phyloP scores from a whole-genome alignment of 2,888 invertebrate species.

The Koerneria pararmatus region DNA sequence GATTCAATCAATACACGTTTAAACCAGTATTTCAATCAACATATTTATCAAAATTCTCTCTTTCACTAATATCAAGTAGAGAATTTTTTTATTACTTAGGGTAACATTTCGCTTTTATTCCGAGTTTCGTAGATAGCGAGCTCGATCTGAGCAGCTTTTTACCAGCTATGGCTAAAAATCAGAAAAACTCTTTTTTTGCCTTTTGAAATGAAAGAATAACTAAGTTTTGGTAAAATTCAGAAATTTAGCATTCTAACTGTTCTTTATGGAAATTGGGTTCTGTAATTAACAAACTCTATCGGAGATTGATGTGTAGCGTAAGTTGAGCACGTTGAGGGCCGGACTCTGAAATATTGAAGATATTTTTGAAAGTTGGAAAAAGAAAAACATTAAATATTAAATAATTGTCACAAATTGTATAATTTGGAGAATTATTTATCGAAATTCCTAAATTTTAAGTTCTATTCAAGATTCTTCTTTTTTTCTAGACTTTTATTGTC shows the following conservation, averaged over 20 bases:
- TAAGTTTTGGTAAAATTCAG: too few relatives aligned
- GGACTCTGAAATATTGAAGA: conserved; percentile 66
- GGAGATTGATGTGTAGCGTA: conserved; percentile 69
- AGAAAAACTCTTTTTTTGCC: too few relatives aligned
- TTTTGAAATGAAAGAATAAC: too few relatives aligned
- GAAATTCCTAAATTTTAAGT: background rate
- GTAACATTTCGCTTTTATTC: too few relatives aligned
- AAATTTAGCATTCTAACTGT: too few relatives aligned
- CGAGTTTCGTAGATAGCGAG: too few relatives aligned
- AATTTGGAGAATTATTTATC: background rate
- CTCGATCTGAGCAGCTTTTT: too few relatives aligned
- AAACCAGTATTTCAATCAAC: background rate
- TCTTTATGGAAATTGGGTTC: too few relatives aligned
- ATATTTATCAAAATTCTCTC: background rate
- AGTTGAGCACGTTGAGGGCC: conserved; percentile 71
- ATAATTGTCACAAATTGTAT: background rate
- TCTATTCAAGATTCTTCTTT: background rate
- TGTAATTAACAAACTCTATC: conserved; percentile 72
- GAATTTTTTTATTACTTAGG: too few relatives aligned
- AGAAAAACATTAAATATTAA: too few relatives aligned
- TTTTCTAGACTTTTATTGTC: background rate
- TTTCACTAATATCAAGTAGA: background rate
- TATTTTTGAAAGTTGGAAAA: too few relatives aligned
- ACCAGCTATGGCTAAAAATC: too few relatives aligned
- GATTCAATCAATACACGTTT: background rate